Conservation (phyloP, 2,888 invertebrate species). For the Antheraea assamensis region DNA sequence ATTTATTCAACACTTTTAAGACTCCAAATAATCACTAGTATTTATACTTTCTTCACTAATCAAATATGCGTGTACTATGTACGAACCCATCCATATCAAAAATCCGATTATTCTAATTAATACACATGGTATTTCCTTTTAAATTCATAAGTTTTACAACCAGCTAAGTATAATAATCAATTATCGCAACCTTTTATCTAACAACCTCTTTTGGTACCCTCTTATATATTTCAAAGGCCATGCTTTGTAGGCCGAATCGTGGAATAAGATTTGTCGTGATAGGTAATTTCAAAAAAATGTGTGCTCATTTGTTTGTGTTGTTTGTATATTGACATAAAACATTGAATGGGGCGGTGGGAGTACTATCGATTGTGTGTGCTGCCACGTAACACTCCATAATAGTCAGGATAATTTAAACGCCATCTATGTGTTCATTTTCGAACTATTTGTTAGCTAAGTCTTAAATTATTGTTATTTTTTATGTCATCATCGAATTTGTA, state of each 20-base stretch:
- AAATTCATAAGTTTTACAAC: conserved; percentile 3
- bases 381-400: too few relatives aligned
- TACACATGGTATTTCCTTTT: neutral
- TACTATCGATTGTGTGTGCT: too few relatives aligned
- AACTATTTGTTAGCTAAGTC: too few relatives aligned
- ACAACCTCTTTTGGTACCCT: conserved; percentile 6
- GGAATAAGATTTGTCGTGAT: neutral
- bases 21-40: neutral
- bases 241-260: neutral
- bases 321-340: too few relatives aligned
- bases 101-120: neutral
- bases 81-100: neutral
- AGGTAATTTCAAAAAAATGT: neutral
- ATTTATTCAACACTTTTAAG: neutral
- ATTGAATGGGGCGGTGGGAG: too few relatives aligned
- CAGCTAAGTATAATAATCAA: neutral
- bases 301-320: too few relatives aligned
- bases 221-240: conserved; percentile 4
- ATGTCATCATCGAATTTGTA: too few relatives aligned
- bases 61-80: neutral
- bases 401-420: too few relatives aligned
- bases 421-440: too few relatives aligned
- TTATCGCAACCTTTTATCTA: neutral
- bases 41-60: neutral
- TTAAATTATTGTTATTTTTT: neutral